phyloP scores from a whole-genome alignment of 2,113 vertebrate species.

The Ibidorhyncha struthersii region DNA sequence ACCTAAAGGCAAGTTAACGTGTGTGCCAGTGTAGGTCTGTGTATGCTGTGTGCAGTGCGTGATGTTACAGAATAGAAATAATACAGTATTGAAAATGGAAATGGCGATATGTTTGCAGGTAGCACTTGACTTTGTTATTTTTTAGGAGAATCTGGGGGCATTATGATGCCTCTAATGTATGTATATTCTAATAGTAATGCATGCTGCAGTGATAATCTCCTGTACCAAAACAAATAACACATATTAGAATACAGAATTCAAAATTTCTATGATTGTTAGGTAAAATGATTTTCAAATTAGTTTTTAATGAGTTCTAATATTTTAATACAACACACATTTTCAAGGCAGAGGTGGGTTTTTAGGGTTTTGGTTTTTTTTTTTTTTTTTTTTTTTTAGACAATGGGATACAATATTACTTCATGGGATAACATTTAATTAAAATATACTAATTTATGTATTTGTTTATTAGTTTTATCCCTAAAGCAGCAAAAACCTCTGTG shows the following conservation, averaged over 20 bases:
- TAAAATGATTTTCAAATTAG: conserved; percentile 77
- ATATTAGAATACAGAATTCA: conserved; percentile 29
- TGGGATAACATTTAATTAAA: conserved; percentile 83
- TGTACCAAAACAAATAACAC: conserved; percentile 33
- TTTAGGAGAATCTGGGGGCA: not conserved
- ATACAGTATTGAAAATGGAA: conserved; percentile 16
- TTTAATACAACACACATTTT: conserved; percentile 75
- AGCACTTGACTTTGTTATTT: not conserved
- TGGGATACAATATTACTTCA: conserved; percentile 75
- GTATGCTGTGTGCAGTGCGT: not conserved
- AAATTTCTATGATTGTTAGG: conserved; percentile 51
- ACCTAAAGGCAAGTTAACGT: not conserved
- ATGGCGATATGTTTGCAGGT: not conserved
- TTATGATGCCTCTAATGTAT: not conserved
- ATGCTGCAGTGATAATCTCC: not conserved
- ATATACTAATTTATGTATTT: conserved; percentile 95
- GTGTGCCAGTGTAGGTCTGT: not conserved
- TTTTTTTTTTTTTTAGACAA: conserved; percentile 62
- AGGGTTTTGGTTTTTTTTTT: not conserved
- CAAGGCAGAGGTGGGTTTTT: conserved; percentile 61
- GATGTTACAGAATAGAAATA: not conserved
- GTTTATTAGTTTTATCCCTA: conserved; percentile 96
- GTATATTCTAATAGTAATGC: not conserved
- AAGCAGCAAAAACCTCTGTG: conserved; percentile 83
- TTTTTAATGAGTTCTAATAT: conserved; percentile 80